phyloP scores from a whole-genome alignment of 2,113 vertebrate species.

The Mobula birostris region DNA sequence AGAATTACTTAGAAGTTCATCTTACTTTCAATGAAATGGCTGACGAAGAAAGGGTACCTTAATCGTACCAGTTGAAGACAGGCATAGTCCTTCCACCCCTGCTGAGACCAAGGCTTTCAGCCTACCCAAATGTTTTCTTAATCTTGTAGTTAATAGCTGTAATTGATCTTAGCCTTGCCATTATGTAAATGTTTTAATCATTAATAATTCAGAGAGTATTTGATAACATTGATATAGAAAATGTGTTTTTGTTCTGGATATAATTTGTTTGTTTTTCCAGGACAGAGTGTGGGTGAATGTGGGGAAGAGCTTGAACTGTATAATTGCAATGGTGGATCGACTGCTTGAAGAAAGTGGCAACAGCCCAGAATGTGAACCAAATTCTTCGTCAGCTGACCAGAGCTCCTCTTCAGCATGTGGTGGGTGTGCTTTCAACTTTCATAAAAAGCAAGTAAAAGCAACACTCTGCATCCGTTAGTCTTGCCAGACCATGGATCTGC shows the following conservation, averaged over 20 bases:
- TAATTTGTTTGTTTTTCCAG: slow-evolving; percentile 61
- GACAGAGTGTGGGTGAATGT: slow-evolving; percentile 91
- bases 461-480: no score
- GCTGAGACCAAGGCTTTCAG: background rate
- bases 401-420: slow-evolving; percentile 47
- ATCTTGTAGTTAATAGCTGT: background rate
- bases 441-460: background rate
- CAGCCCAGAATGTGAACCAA: slow-evolving; percentile 42
- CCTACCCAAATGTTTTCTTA: background rate
- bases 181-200: background rate
- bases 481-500: no score
- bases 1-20: background rate
- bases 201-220: background rate
- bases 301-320: slow-evolving; percentile 86
- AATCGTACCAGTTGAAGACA: background rate
- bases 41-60: background rate
- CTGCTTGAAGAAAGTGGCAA: slow-evolving; percentile 66
- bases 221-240: background rate
- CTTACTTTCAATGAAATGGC: background rate
- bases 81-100: background rate
- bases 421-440: background rate
- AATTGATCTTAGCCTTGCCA: background rate
- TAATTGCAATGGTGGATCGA: slow-evolving; percentile 89
- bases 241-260: background rate
- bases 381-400: slow-evolving; percentile 61